Percentiles rank a stretch among this genome's conserved stretches.
Conservation (phyloP, 2,797 vertebrate genomes). For the Pogonophryne albipinna region DNA sequence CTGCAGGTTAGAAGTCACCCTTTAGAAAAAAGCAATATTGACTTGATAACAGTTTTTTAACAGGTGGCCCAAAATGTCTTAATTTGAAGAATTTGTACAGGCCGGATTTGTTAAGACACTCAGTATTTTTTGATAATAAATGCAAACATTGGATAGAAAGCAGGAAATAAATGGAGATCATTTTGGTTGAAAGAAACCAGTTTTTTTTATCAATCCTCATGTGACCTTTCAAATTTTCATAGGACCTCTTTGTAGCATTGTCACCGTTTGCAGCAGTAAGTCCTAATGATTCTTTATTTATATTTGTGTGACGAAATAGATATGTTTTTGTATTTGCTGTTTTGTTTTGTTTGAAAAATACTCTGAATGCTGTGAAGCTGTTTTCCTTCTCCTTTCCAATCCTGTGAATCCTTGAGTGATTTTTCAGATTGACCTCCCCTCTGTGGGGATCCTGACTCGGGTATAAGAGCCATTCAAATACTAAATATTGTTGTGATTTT, state of each 20-base stretch:
- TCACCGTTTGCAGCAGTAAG: background rate
- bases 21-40: background rate
- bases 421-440: slow-evolving; percentile 14
- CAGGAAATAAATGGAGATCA: background rate
- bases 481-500: background rate
- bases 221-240: background rate
- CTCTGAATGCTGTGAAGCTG: too few relatives aligned
- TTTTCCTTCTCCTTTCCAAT: background rate
- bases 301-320: background rate
- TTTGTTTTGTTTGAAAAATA: background rate
- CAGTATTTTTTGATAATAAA: background rate
- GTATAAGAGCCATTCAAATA: slow-evolving; percentile 7
- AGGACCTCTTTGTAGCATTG: background rate
- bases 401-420: slow-evolving; percentile 9
- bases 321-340: background rate
- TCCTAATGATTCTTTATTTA: background rate
- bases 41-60: background rate
- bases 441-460: background rate
- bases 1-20: background rate
- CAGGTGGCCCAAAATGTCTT: background rate
- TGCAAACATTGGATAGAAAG: background rate
- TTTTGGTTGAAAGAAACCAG: background rate
- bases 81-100: background rate
- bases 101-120: background rate
- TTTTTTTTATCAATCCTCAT: background rate